phyloP scores from a whole-genome alignment of 2,888 invertebrate genomes.

The Drymonia ruficornis region DNA sequence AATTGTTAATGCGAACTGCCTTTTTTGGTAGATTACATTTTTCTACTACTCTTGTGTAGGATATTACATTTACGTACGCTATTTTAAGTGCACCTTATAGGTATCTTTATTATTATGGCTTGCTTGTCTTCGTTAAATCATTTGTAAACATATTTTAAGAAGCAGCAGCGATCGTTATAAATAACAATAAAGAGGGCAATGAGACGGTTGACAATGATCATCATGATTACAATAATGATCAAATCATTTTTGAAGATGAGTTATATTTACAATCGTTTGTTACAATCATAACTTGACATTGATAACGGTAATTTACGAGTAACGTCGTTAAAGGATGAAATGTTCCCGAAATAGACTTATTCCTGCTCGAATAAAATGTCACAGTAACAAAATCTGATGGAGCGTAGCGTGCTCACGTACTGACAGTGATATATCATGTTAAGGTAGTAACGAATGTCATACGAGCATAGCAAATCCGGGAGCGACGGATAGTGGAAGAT shows the following conservation, averaged over 20 bases:
- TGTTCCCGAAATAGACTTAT: background rate
- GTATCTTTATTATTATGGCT: no score
- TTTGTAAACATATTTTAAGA: no score
- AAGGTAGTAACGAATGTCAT: conserved; percentile 69
- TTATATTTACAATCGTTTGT: background rate
- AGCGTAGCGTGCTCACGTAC: conserved; percentile 34
- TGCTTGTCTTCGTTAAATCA: no score
- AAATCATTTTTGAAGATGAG: background rate
- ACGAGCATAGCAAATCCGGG: conserved; percentile 51
- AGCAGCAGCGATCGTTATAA: background rate
- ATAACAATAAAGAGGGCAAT: background rate
- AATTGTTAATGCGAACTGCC: conserved; percentile 24
- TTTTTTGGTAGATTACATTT: conserved; percentile 24
- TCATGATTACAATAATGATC: background rate
- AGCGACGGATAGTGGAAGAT: conserved; percentile 28
- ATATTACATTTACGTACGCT: background rate
- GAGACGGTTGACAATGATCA: background rate
- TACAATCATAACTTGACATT: background rate
- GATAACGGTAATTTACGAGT: background rate
- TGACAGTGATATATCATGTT: conserved; percentile 65
- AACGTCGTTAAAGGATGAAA: background rate
- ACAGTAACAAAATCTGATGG: conserved; percentile 30
- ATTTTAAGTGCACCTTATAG: no score
- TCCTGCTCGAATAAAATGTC: conserved; percentile 6
- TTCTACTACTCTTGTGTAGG: background rate